Base-by-base conservation (phyloP, 2,888 invertebrate genomes). In the Agrotis puta region DNA sequence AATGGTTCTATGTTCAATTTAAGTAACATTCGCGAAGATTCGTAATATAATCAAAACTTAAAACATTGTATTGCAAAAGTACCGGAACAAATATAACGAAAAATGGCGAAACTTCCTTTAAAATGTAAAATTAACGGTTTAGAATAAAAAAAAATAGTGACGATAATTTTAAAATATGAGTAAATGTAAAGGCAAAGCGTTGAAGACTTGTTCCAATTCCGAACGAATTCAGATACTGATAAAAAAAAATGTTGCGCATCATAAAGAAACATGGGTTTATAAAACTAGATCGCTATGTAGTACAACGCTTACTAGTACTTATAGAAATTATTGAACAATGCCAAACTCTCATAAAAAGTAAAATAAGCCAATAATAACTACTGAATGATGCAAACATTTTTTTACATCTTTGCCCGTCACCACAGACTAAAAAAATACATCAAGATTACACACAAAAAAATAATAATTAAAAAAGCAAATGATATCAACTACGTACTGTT, bases 401-500 rank as follows among this genome's bases (percentile, higher is more conserved):
- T 39, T 39, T 39, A 24, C 24, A 45, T 11, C 7, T 27, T 27
- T 20, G 27, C 14, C n/a, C 14, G 16, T 48, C 0, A 27, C 1
- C 33, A 47, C 9, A 53, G 45, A n/a, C 39, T 13, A 54, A 9
- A 6, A 48, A 33, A 33, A 56, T 11, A 73, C 72, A 68, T 22
- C 45, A 57, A 67, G 7, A 56, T 47, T 0, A 67, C 11, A 54
- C 59, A 76, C n/a, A 53, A 68, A 45, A 33, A 24, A 56, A 74
- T 50, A 68, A 18, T 20, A 50, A 56, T 50, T 45, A 59, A 45
- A 56, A 62, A 70, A 77, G 70, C 56, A 53, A 85, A 80, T 62
- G 74, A 77, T 63, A 61, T 70, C 4, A 77, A 75, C 70, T 92
- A 98, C 99, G 97, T 97, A 99, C 99, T 99, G 99, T 97, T 99